Conservation (phyloP, 2,113 vertebrate species). For the Paradoxurus hermaphroditus region DNA sequence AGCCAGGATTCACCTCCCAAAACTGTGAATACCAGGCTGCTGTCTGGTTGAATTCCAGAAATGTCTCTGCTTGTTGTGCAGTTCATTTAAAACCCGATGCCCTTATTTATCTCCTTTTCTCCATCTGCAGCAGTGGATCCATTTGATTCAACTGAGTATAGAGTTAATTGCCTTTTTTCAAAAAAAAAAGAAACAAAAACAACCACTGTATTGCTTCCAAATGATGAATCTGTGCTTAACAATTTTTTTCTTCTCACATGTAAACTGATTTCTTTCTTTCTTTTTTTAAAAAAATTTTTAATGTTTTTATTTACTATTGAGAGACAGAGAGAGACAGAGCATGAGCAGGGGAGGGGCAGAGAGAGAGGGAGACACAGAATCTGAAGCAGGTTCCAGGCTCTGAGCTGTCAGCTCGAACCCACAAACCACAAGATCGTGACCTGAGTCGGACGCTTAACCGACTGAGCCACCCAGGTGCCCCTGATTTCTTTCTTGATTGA, state of each 20-base stretch:
- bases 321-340: no score
- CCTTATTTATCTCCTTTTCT: background rate
- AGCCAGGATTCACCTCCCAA: background rate
- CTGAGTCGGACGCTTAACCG: no score
- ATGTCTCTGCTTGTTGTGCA: background rate
- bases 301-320: no score
- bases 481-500: background rate
- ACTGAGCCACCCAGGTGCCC: no score
- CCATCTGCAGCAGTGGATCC: background rate
- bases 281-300: no score
- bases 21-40: background rate
- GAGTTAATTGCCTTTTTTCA: background rate
- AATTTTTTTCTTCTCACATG: background rate
- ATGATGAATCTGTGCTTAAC: background rate
- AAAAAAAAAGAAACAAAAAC: no score
- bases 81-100: background rate
- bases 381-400: no score
- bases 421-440: no score
- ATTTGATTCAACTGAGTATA: background rate
- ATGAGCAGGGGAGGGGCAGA: no score
- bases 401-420: no score
- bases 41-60: background rate
- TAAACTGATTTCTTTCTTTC: background rate
- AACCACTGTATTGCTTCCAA: background rate
- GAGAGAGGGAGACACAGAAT: no score